Base-by-base conservation (phyloP, 1,140 invertebrate genomes). In the Maniola jurtina region DNA sequence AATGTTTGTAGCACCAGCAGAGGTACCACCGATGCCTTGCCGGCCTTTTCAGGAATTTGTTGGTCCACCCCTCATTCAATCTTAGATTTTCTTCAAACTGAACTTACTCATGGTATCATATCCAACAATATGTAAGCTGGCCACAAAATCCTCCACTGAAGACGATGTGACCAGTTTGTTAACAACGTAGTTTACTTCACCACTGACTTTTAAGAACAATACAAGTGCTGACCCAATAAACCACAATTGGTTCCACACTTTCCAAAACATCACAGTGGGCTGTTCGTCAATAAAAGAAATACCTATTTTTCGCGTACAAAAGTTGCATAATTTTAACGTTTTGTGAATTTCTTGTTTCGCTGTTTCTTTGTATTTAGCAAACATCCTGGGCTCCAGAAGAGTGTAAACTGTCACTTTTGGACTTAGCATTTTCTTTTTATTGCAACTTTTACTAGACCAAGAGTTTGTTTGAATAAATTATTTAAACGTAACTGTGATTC, bases 91-190 rank as follows among this genome's bases (percentile, higher is more conserved):
- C 38, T 3, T 45, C 1, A 45, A 50, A 50, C 14, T 50, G 14
- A 52, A 82, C 79, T 80, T 61, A 88, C 83, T 84, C 76, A 88
- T 81, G 7, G 74, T 80, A 72, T 80, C 83, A 45, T 88, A 86
- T 52, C 83, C 83, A 42, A 77, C 77, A 50, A 88, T 85, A 48
- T 88, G 85, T 55, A 88, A 64, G 34, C 79, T 77, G 0, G 76
- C 75, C 16, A 88, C 75, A 48, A 86, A 84, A 48, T 82, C 79
- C 38, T 77, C 83, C 0, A 88, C 71, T 0, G 78, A 80, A 0
- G 78, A 67, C 2, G 75, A 76, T 13, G 68, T 76, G 5, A 77
- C 63, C 15, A 86, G 57, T 58, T 83, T 75, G 9, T 61, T 68
- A 38, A 76, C 58, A 13, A 81, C 78, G 40, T 80, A 83, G 13